Base-by-base conservation (phyloP, 2,113 vertebrate species). In the Calidris pugnax region DNA sequence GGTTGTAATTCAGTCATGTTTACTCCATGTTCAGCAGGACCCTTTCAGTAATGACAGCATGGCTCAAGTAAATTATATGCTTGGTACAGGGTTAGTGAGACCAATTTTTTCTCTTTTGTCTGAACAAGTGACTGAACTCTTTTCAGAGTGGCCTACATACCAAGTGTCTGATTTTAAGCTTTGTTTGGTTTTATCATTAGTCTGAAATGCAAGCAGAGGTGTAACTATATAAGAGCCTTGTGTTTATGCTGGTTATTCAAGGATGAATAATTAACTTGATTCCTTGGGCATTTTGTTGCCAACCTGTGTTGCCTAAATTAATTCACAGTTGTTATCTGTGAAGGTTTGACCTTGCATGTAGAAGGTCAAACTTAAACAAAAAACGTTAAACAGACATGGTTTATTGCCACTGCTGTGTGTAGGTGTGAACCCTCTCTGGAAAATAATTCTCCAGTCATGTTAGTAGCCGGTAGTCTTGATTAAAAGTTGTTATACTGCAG, bases 41-140 rank as follows among this genome's bases (percentile, higher is more conserved):
- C 35, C 41, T 33, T 91, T 69, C 47, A 28, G 50, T 24, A 39
- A 39, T 22, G 22, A 35, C 60, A 59, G 13, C 16, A 5, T 32
- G 26, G 33, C 68, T 85, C n/a, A 27, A 27, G 43, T 47, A 27
- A 48, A 35, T 48, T 21, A 18, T 3, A 9, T 59, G 45, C 14
- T 74, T 69, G 28, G 21, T 37, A 32, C 9, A 30, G 74, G 27
- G 12, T 21, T 51, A 47, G 23, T 9, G 48, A 88, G n/a, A 26
- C 35, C 41, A 19, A 0, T 9, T 57, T 41, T 71, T 75, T 48
- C 47, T 79, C 24, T 67, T 82, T 35, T 35, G 15, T 67, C 39
- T 82, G 43, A 47, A 57, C 15, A 35, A 78, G 33, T 0, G 1
- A 41, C 37, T 5, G 0, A 21, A 33, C 21, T 72, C 59, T 69